These are phyloP conservation scores for Panurus biarmicus DNA, from an alignment of 2,113 vertebrate genomes.

Conservation along the genomic window DNA sequence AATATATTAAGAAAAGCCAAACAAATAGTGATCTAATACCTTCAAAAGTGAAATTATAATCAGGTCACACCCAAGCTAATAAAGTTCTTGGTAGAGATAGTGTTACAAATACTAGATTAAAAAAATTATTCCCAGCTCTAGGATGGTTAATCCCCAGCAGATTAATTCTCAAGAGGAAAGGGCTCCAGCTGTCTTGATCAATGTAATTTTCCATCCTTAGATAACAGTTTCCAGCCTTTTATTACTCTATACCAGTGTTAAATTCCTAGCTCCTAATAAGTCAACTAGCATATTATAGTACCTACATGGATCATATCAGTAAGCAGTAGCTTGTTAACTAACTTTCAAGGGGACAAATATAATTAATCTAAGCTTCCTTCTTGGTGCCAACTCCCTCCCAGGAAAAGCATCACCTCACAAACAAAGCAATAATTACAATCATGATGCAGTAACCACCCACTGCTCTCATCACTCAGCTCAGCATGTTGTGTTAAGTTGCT, in stretches of 20 bases:
- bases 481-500: neutral
- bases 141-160: neutral
- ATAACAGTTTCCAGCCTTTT: neutral
- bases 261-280: neutral
- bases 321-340: neutral
- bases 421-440: conserved; percentile 15
- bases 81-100: neutral
- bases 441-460: neutral
- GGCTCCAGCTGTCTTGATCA: neutral
- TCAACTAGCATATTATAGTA: neutral
- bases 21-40: neutral
- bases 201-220: neutral
- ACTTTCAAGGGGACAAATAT: neutral
- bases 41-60: neutral
- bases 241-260: neutral
- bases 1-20: neutral
- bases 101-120: neutral
- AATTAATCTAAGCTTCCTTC: neutral
- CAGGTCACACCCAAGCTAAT: neutral
- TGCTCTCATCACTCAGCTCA: neutral
- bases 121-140: neutral
- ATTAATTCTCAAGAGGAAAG: neutral
- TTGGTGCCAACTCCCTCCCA: neutral
- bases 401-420: neutral
- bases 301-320: neutral